phyloP scores from a whole-genome alignment of 2,113 vertebrate species.

The Psilopogon haemacephalus region DNA sequence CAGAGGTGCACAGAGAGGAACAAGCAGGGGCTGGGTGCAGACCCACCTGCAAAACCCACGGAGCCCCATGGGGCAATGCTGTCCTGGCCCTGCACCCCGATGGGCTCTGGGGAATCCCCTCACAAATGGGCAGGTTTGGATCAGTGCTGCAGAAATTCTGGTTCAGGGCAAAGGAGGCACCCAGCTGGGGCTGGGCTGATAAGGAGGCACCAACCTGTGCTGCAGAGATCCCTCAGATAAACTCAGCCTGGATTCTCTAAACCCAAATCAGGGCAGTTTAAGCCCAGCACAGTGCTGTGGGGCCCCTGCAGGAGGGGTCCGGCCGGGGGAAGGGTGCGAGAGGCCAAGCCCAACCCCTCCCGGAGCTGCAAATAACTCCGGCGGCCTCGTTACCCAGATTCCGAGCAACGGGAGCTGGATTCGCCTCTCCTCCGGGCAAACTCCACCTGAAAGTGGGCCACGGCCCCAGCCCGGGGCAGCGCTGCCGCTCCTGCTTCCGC shows the following conservation, averaged over 20 bases:
- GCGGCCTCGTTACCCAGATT: slow-evolving; percentile 54
- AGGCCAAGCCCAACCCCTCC: slow-evolving; percentile 20
- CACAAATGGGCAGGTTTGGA: background rate
- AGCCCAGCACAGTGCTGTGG: background rate
- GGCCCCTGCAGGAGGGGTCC: slow-evolving; percentile 8
- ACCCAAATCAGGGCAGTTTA: slow-evolving; percentile 25
- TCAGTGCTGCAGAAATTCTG: background rate
- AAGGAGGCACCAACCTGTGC: background rate
- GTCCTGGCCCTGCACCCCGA: background rate
- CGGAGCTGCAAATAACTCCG: slow-evolving; percentile 59
- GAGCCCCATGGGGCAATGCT: background rate
- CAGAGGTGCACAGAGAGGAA: background rate
- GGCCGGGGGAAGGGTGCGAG: background rate
- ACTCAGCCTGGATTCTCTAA: background rate
- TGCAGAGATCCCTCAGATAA: background rate
- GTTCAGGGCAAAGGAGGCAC: background rate
- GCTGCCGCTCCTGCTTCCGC: background rate
- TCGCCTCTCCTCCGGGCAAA: background rate
- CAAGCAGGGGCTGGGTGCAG: background rate
- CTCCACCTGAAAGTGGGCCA: background rate
- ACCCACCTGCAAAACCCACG: background rate
- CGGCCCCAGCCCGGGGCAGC: background rate
- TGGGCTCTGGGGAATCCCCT: fast-evolving
- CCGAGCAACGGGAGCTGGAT: background rate
- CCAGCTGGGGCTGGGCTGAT: background rate